Conservation (phyloP, 2,888 invertebrate genomes). For the Melanophora roralis region DNA sequence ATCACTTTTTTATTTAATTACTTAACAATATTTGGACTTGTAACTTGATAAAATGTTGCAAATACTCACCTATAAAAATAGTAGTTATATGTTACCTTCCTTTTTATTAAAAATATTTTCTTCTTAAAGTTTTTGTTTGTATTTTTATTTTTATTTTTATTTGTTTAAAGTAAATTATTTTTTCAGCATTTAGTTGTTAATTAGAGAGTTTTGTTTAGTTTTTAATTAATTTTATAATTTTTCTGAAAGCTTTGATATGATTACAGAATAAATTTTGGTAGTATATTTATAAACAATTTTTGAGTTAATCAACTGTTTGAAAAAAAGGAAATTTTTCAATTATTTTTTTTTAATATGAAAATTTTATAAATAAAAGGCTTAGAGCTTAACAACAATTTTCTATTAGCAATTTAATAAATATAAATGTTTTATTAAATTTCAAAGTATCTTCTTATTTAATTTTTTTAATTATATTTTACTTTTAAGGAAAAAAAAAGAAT, state of each 20-base stretch:
- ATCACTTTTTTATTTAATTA: no score
- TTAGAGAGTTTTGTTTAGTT: conserved; percentile 32
- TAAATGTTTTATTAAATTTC: neutral
- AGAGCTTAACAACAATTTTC: conserved; percentile 49
- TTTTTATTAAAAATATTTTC: no score
- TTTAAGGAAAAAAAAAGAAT: neutral
- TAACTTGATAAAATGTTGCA: no score
- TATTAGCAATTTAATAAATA: conserved; percentile 27
- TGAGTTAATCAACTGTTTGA: no score
- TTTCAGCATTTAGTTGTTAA: conserved; percentile 46
- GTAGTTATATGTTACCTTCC: no score
- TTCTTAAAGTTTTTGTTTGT: conserved; percentile 2
- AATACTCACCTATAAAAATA: no score
- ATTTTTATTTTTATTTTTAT: conserved; percentile 19
- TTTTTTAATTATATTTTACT: neutral
- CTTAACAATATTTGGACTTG: no score
- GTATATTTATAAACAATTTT: no score
- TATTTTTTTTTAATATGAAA: no score
- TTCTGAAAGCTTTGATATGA: conserved; percentile 61
- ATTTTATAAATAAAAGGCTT: neutral
- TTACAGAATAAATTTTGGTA: conserved; percentile 45
- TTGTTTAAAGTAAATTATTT: conserved; percentile 38
- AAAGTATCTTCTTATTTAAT: conserved; percentile 4
- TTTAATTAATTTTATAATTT: neutral
- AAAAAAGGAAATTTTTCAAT: no score